These are phyloP conservation scores for Chamaea fasciata DNA, from an alignment of 2,113 vertebrate species.

Conservation along the genomic window DNA sequence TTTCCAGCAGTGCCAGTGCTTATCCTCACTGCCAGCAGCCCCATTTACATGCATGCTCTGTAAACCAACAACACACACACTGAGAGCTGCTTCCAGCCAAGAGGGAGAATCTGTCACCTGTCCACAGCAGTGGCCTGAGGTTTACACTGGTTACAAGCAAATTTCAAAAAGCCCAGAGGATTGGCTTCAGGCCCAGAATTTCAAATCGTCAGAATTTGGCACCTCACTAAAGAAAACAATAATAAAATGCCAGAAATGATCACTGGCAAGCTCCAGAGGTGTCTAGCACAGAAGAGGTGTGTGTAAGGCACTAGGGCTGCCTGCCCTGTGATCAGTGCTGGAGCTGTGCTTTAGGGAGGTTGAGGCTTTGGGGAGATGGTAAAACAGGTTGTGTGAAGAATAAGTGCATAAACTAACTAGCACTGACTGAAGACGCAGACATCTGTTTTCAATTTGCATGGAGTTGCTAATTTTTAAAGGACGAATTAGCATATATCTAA, in stretches of 20 bases:
- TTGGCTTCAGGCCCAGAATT: slow-evolving; percentile 5
- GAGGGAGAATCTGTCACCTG: slow-evolving; percentile 5
- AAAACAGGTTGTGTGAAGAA: not conserved
- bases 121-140: not conserved
- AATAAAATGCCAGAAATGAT: not conserved
- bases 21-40: not conserved
- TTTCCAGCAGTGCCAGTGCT: not conserved
- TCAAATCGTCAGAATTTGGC: not conserved
- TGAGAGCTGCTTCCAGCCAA: not conserved
- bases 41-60: not conserved
- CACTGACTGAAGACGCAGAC: not conserved
- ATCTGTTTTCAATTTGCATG: slow-evolving; percentile 3
- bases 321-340: not conserved
- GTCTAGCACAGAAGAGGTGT: not conserved
- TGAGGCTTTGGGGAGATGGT: not conserved
- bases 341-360: not conserved
- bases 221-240: not conserved
- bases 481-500: slow-evolving; percentile 12
- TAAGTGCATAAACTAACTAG: not conserved
- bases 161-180: not conserved
- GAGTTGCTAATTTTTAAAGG: slow-evolving; percentile 34
- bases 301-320: not conserved
- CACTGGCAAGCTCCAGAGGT: not conserved
- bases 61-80: not conserved
- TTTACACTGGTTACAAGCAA: not conserved